These are phyloP conservation scores for Junco hyemalis DNA, from an alignment of 2,113 vertebrate species.

Conservation along the genomic window DNA sequence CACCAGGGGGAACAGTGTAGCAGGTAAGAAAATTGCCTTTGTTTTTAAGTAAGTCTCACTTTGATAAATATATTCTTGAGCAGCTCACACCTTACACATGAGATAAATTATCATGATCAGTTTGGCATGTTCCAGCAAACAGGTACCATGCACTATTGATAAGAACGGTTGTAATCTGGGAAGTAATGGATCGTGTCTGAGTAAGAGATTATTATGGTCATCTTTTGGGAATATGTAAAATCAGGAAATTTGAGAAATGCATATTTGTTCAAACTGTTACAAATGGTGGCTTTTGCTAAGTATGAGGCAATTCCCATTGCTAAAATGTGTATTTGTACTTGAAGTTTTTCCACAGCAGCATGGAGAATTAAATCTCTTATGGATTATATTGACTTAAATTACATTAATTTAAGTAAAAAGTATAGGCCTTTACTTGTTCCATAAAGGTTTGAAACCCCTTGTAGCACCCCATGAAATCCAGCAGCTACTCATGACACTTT, in stretches of 20 bases:
- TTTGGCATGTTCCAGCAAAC: neutral
- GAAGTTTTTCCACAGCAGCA: neutral
- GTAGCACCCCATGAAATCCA: neutral
- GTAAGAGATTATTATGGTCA: neutral
- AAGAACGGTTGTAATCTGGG: neutral
- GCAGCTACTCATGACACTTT: neutral
- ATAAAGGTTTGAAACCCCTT: neutral
- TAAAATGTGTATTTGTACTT: neutral
- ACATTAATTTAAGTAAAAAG: neutral
- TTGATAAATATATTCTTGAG: neutral
- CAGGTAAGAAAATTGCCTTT: neutral
- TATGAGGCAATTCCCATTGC: neutral
- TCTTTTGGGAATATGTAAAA: neutral
- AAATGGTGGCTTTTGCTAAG: neutral
- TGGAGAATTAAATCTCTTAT: neutral
- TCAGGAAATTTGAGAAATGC: neutral
- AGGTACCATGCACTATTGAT: neutral
- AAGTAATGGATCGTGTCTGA: neutral
- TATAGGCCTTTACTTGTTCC: neutral
- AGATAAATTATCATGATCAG: neutral
- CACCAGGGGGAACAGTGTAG: neutral
- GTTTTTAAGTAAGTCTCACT: neutral
- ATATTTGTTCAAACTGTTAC: neutral
- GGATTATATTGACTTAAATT: neutral
- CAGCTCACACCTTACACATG: neutral